Base-by-base conservation (phyloP, 2,797 vertebrate species). In the Steatocranus sp. region DNA sequence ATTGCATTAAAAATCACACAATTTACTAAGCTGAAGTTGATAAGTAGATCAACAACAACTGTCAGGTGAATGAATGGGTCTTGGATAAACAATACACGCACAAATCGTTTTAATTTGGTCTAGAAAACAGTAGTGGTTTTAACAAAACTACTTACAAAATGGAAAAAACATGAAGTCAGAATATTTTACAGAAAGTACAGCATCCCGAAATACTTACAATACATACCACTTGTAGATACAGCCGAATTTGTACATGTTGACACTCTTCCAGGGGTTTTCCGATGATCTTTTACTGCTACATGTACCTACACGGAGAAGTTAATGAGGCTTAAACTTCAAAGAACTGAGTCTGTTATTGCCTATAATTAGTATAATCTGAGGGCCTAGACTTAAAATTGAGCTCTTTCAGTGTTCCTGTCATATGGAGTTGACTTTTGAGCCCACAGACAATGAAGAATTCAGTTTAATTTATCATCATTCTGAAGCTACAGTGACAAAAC, bases 351-450 rank as follows among this genome's bases (percentile, higher is more conserved):
- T 51, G 46, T 80, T 73, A 84, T 83, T 86, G 86, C 79, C 76
- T 89, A 75, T 92, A 94, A 93, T 93, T 89, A 92, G 51, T 81
- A 80, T 93, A 91, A 94, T 94, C 92, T 84, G 78, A 49, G 76
- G 83, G 79, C 66, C 90, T 93, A 91, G 78, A 68, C 79, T 82
- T 61, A 58, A 86, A 90, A 87, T 63, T 41, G 43, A 76, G 58
- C 54, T 78, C 70, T 87, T 80, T 90, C 80, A 86, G 48, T 84
- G 75, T 48, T 80, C 76, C 61, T 77, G 78, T 86, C 51, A 83
- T 23, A 30, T 11, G 76, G 79, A 76, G 73, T 75, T 51, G 87
- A 81, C 25, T 63, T 82, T 84, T 90, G 75, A 88, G 84, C 85
- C 89, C 88, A 92, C 85, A 80, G 9, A 80, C 75, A 81, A 83